Evolutionary conservation across 1,140 invertebrate species (phyloP), one percentile per base, ranked within the genome.

Genomic region (Sinella curviseta): DNA sequence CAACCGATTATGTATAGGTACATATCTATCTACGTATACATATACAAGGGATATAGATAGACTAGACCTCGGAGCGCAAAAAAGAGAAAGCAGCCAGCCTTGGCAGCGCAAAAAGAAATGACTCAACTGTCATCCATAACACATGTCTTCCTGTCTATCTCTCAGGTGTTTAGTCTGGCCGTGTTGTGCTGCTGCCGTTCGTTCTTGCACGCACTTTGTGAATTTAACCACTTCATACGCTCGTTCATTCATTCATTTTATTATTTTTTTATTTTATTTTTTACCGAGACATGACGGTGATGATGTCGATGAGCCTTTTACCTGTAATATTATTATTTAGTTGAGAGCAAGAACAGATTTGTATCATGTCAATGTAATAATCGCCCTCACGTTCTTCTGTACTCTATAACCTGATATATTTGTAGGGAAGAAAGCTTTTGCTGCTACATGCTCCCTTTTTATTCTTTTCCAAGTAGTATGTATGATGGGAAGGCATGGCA

Each of bases 341-440:
- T 70, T 70, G 65, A 70, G 31, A 33, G 65, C 65, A 1, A 4
- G 31, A 8, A 33, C 4, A 60, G 31, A 70, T 70, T 70, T 70
- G 65, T 70, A 70, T 70, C 65, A 70, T 48, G 65, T 70, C 65
- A 48, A 48, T 48, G 20, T 12, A 70, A 70, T 70, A 70, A 70
- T 70, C 65, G 65, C 39, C 39, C 39, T 17, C 17, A n/a, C n/a
- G n/a, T n/a, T n/a, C n/a, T n/a, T n/a, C n/a, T n/a, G n/a, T n/a
- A n/a, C n/a, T n/a, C n/a, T n/a, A n/a, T n/a, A n/a, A n/a, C n/a
- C n/a, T n/a, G n/a, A n/a, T n/a, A n/a, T n/a, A n/a, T n/a, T n/a
- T n/a, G n/a, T n/a, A n/a, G n/a, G n/a, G 39, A 48, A 48, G 39
- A 48, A 48, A 48, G 39, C 39, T n/a, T n/a, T n/a, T n/a, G n/a